A percentile compares a stretch with the other conserved stretches of the same genome.
Evolutionary conservation across 2,888 invertebrate genomes (phyloP).

Genomic region (Plusia festucae): DNA sequence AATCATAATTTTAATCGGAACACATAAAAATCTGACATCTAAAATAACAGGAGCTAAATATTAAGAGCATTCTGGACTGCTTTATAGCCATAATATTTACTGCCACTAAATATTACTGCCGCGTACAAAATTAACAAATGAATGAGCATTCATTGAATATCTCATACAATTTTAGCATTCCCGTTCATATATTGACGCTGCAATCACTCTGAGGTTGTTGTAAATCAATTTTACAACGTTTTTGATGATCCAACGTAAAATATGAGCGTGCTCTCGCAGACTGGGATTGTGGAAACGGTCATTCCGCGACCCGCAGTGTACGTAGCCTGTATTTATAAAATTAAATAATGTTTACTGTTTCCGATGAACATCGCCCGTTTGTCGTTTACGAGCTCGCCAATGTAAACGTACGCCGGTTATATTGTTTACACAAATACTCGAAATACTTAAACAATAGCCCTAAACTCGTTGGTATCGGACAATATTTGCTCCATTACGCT

Average conservation of each 20-base stretch:
- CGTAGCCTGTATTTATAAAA: conserved; percentile 52
- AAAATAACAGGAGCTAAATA: conserved; percentile 69
- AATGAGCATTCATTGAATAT: conserved; percentile 81
- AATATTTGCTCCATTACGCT: conserved; percentile 56
- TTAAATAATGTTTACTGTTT: conserved; percentile 68
- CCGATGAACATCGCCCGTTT: conserved; percentile 60
- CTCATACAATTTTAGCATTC: conserved; percentile 77
- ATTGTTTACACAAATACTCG: conserved; percentile 41
- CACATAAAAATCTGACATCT: conserved; percentile 46
- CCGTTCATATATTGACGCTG: conserved; percentile 72
- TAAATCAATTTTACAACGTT: conserved; percentile 86
- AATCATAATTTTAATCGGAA: conserved; percentile 38
- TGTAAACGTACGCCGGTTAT: conserved; percentile 44
- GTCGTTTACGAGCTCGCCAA: conserved; percentile 57
- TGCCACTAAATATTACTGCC: conserved; percentile 80
- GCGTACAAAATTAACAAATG: conserved; percentile 85
- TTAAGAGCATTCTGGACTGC: conserved; percentile 74
- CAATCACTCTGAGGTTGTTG: conserved; percentile 73
- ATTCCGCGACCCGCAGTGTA: conserved; percentile 27
- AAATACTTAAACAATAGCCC: conserved; percentile 50
- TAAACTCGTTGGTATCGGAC: conserved; percentile 39
- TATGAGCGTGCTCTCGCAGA: conserved; percentile 53
- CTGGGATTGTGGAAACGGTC: conserved; percentile 68
- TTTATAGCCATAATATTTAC: conserved; percentile 82
- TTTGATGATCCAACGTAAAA: conserved; percentile 83